Evolutionary conservation across 2,888 invertebrate genomes (phyloP), one percentile per base, ranked within the genome.

Genomic region (Chironomus riparius): DNA sequence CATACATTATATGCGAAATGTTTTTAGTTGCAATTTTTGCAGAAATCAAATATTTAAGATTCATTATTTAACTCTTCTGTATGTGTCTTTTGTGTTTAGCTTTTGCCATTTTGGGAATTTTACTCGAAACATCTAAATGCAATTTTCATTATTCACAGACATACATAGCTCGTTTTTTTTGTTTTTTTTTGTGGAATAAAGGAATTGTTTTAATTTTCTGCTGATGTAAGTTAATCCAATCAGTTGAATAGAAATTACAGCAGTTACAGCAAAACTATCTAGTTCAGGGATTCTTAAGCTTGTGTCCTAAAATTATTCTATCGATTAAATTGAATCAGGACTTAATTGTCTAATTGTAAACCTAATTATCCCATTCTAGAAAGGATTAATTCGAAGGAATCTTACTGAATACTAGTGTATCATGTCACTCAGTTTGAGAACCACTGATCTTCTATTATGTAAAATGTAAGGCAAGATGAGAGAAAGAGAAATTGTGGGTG

Each of bases 201-300:
- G 12, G 24, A 65, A 65, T 65, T 65, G 65, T 65, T 65, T 65
- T 65, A 65, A 65, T 65, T 65, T 65, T 65, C 12, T 65, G 65
- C 65, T 65, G 65, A 65, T 65, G 65, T 65, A 65, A 65, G 65
- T 24, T 65, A 65, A 65, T 65, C 22, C 24, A 21, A 65, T 65
- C 65, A 65, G 21, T 22, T 21, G 22, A 65, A 56, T 56, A 56
- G 56, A 7, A 56, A 38, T 38, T 56, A 56, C 56, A 56, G 15
- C 56, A n/a, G 56, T n/a, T 13, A 50, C 15, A 13, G 13, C 50
- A 15, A 50, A 15, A 50, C 50, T 50, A 7, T 13, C 50, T 10
- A 1, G 5, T 6, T 6, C n/a, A 18, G n/a, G 1, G 56, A 2
- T 56, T 4, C 15, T 56, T 7, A 56, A 56, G 5, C 28, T 28